Evolutionary conservation across 2,888 invertebrate genomes (phyloP), one percentile per base, ranked within the genome.

Genomic region (Tenthredo scrophulariae): DNA sequence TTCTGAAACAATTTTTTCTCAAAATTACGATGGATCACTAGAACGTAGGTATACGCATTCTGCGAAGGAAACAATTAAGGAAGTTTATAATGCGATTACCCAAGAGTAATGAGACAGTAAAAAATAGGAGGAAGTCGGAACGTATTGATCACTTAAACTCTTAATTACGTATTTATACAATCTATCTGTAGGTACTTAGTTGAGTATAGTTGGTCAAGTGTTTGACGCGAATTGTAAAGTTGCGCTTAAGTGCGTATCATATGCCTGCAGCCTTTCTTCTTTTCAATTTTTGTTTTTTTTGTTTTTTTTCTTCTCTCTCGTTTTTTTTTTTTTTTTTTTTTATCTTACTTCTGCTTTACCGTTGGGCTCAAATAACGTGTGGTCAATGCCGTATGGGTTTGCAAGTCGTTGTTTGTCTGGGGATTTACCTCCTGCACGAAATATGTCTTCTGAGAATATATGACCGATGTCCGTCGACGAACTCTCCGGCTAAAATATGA

Each of bases 341-440:
- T 29, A 1, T 37, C n/a, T 5, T 18, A 33, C 70, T 70, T 70
- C 67, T 33, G 33, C 67, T 70, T 70, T 70, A 37, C 37, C 70
- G 70, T 70, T 33, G 33, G 37, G 33, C 70, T 70, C 70, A 37
- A 70, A 29, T 70, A 33, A 37, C 33, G 26, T 62, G 62, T 62
- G 62, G 62, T 62, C 62, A 62, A 62, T 62, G 62, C 62, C 22
- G 62, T 62, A 62, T 62, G 22, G 26, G 62, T 62, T 62, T 62
- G 62, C 62, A 40, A 74, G 72, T 43, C 43, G 26, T 77, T 77
- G 50, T 50, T 74, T 54, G 18, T 77, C 77, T 54, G 37, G 50
- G 77, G 46, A 29, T 77, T 77, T 77, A 54, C 46, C 77, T 77
- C 77, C 77, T 18, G 50, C 10, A 54, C 77, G 46, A 77, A 77